phyloP scores from a whole-genome alignment of 53 echinoderm and acorn worm species.

The Apostichopus leukothele region DNA sequence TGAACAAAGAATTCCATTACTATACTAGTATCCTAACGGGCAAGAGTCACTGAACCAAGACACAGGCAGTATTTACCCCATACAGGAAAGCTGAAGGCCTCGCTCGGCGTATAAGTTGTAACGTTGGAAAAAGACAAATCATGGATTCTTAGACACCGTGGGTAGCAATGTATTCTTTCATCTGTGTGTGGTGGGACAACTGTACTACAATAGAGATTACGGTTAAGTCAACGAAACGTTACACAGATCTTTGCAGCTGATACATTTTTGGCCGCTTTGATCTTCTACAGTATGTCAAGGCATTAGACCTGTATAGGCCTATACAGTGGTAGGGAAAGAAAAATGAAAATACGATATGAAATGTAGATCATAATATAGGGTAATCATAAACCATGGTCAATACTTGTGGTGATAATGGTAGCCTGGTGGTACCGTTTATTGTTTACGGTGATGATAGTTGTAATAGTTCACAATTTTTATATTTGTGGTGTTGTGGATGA shows the following conservation, averaged over 20 bases:
- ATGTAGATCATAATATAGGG: too few relatives aligned
- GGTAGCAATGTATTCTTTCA: slow-evolving; percentile 27
- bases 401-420: too few relatives aligned
- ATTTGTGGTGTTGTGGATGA: too few relatives aligned
- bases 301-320: too few relatives aligned
- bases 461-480: too few relatives aligned
- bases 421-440: too few relatives aligned
- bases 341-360: too few relatives aligned
- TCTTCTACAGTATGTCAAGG: not conserved
- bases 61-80: not conserved
- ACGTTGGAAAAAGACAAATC: slow-evolving; percentile 2
- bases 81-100: not conserved
- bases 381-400: too few relatives aligned
- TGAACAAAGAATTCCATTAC: not conserved
- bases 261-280: slow-evolving; percentile 29
- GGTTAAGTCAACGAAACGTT: slow-evolving; percentile 40
- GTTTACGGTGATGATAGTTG: too few relatives aligned
- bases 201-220: slow-evolving; percentile 9
- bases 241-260: slow-evolving; percentile 6
- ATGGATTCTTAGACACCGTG: not conserved
- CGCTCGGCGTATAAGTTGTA: not conserved
- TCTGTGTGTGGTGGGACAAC: slow-evolving; percentile 15
- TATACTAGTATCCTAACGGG: not conserved
- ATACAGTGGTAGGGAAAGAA: too few relatives aligned
- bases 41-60: slow-evolving; percentile 1